Evolutionary conservation across 2,113 vertebrate species (phyloP).

Genomic region (Equus quagga): DNA sequence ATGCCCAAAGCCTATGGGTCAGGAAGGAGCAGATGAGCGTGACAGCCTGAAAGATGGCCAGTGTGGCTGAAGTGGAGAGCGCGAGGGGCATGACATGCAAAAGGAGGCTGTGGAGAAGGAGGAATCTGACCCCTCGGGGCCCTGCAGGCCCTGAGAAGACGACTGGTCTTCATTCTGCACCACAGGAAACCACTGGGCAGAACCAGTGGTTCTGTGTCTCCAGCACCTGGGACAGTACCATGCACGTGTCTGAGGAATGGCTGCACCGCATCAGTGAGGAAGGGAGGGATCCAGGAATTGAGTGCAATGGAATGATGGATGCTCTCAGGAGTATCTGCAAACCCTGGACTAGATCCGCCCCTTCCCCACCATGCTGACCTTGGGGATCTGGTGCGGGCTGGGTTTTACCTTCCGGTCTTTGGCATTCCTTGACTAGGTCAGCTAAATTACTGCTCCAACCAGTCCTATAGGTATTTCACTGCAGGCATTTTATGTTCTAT

Average conservation of each 20-base stretch:
- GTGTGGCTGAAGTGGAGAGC: background rate
- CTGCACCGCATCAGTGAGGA: fast-evolving
- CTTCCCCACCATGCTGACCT: fast-evolving
- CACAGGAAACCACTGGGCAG: background rate
- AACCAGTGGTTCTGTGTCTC: background rate
- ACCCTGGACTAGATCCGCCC: background rate
- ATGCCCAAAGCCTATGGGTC: background rate
- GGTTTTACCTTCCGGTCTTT: background rate
- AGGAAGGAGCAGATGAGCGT: background rate
- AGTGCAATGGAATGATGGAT: background rate
- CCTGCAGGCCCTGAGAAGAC: background rate
- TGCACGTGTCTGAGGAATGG: fast-evolving
- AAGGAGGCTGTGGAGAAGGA: background rate
- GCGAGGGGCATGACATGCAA: background rate
- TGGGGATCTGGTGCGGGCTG: background rate
- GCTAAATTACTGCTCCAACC: background rate
- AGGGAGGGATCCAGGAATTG: fast-evolving
- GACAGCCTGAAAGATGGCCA: too few species aligned
- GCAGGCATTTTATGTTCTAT: background rate
- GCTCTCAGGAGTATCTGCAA: background rate
- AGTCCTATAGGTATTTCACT: background rate
- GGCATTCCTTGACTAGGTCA: background rate
- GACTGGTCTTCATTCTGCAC: background rate
- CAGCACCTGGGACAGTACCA: background rate
- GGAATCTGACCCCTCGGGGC: fast-evolving